Evolutionary conservation across 1,140 invertebrate genomes (phyloP), one percentile per base, ranked within the genome.

Genomic region (Cepaea nemoralis): DNA sequence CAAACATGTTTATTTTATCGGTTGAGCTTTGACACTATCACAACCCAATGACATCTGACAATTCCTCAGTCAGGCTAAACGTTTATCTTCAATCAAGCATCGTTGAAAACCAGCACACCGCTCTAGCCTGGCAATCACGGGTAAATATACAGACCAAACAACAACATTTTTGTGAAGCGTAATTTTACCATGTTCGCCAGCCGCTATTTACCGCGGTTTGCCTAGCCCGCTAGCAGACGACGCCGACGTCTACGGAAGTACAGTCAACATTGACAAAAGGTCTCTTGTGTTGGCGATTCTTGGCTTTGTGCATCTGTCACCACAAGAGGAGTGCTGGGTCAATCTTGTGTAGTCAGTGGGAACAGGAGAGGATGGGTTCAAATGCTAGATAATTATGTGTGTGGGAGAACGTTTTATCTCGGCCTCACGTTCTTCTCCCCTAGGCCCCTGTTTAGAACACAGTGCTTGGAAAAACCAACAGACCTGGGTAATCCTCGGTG

Each of bases 261-360:
- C 35, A 71, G 40, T 71, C 33, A 40, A 40, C 37, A 71, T 71
- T 42, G 40, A 39, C 69, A 40, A 31, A 27, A 0, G 37, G 19
- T 71, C 1, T 1, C 33, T 71, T 71, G 69, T 71, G 40, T 42
- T 71, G 2, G 37, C 24, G n/a, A 39, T 3, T 40, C 24, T 42
- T 39, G 69, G 69, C 40, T 71, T 71, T 71, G 69, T n/a, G 6
- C 69, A 39, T 40, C 40, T 71, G 40, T 39, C 40, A 71, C 40
- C 40, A 10, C 37, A 35, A 35, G 37, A 35, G 40, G 24, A 39
- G 40, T 37, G 69, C 69, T 24, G 6, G 40, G 40, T 39, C 69
- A 40, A 5, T 39, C 31, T 31, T 40, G 1, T 12, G 16, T 6
- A 3, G 0, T 1, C 35, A 42, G 37, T 63, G 59, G 59, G 8